Conservation (phyloP, 1,140 invertebrate genomes). For the Pteromalus puparum region DNA sequence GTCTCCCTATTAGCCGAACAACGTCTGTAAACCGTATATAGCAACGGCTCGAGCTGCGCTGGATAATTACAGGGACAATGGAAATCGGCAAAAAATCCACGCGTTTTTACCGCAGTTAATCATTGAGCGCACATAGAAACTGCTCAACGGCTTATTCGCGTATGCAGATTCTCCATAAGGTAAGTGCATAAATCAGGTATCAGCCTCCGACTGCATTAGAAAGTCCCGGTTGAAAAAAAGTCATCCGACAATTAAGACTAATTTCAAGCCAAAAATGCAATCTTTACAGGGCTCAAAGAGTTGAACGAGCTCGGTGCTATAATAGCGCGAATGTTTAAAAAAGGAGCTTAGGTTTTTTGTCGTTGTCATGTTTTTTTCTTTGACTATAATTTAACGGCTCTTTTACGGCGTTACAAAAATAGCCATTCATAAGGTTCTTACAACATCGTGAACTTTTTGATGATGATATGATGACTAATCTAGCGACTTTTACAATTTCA, state of each 20-base stretch:
- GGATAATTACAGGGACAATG: neutral
- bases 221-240: constrained; percentile 27
- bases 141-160: constrained; percentile 19
- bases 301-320: neutral
- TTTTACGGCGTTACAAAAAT: neutral
- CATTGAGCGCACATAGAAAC: constrained; percentile 27
- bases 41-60: too few relatives aligned
- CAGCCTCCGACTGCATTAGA: constrained; percentile 22
- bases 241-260: constrained; percentile 1
- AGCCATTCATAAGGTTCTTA: neutral
- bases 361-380: neutral
- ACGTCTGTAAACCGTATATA: too few relatives aligned
- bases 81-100: neutral
- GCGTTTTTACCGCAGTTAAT: neutral
- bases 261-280: constrained; percentile 12
- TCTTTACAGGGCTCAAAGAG: neutral
- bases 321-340: neutral
- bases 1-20: neutral
- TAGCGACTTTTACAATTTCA: constrained; percentile 4
- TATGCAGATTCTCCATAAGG: constrained; percentile 15
- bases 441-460: constrained; percentile 1
- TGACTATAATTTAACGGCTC: neutral
- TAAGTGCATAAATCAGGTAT: constrained; percentile 28
- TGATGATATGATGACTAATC: constrained; percentile 18
- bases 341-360: neutral